Percentiles rank a stretch among this genome's conserved stretches.
Evolutionary conservation across 2,888 invertebrate species (phyloP).

Genomic region (Sylvicola cinctus): DNA sequence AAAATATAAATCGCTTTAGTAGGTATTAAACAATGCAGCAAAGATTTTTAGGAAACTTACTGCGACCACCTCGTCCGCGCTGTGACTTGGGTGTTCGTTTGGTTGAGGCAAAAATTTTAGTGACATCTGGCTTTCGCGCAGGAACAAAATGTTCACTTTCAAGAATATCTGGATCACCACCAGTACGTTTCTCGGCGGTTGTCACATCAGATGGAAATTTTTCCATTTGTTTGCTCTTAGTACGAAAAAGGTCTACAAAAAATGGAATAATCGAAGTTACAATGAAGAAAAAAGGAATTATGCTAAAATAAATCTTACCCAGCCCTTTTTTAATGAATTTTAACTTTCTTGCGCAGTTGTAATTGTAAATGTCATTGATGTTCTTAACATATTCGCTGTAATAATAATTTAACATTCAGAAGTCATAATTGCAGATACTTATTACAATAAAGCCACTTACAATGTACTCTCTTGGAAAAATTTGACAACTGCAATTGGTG

Average conservation of each 20-base stretch:
- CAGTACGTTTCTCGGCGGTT: conserved; percentile 48
- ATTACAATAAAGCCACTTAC: conserved; percentile 32
- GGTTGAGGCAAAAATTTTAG: conserved; percentile 29
- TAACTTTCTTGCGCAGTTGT: conserved; percentile 54
- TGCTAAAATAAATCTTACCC: conserved; percentile 35
- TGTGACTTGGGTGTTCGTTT: conserved; percentile 13
- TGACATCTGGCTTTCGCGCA: conserved; percentile 23
- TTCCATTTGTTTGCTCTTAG: conserved; percentile 46
- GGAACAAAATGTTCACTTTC: conserved; percentile 33
- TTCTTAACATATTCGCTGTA: conserved; percentile 64
- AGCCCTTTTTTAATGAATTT: conserved; percentile 68
- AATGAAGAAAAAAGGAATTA: conserved; percentile 1
- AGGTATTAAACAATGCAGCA: no score
- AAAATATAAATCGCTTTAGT: no score
- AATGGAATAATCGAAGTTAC: no score
- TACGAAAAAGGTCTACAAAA: conserved; percentile 35
- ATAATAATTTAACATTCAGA: conserved; percentile 16
- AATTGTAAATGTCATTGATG: conserved; percentile 47
- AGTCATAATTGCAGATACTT: conserved; percentile 5
- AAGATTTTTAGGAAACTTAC: conserved; percentile 8
- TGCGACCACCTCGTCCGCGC: not conserved
- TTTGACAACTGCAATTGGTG: conserved; percentile 61
- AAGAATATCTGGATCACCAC: conserved; percentile 49
- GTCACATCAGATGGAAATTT: conserved; percentile 62
- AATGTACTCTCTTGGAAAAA: conserved; percentile 68